Evolutionary conservation across 2,888 invertebrate genomes (phyloP).

Genomic region (Athetis lepigone): DNA sequence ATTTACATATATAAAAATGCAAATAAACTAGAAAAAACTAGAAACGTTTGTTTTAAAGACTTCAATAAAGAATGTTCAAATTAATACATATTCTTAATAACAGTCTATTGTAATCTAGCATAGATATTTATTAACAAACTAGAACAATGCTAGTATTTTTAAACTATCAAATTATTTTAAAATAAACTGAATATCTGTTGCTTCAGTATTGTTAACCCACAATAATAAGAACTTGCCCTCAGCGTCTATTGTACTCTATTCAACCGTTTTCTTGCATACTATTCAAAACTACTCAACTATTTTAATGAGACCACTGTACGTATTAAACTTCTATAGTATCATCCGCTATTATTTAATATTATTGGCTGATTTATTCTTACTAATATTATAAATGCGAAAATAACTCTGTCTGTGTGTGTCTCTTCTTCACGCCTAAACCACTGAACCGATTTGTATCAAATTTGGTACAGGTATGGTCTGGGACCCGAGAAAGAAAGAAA

Average conservation of each 20-base stretch:
- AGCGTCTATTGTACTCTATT: slow-evolving; percentile 3
- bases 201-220: slow-evolving; percentile 12
- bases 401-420: too few relatives aligned
- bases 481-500: too few relatives aligned
- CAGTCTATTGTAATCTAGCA: not conserved
- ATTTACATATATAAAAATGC: not conserved
- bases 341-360: too few relatives aligned
- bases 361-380: too few relatives aligned
- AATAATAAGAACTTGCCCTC: not conserved
- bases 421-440: too few relatives aligned
- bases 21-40: not conserved
- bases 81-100: not conserved
- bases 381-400: too few relatives aligned
- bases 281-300: not conserved
- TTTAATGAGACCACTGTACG: slow-evolving; percentile 20
- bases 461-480: too few relatives aligned
- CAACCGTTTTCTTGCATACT: slow-evolving; percentile 6
- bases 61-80: slow-evolving; percentile 1
- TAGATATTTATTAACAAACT: not conserved
- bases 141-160: not conserved
- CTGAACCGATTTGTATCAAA: too few relatives aligned
- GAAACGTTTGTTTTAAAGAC: not conserved
- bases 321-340: not conserved
- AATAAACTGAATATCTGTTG: not conserved
- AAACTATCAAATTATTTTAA: slow-evolving; percentile 9